These are phyloP conservation scores for Halcyon leucocephala DNA, from an alignment of 2,797 vertebrate genomes.

Conservation along the genomic window DNA sequence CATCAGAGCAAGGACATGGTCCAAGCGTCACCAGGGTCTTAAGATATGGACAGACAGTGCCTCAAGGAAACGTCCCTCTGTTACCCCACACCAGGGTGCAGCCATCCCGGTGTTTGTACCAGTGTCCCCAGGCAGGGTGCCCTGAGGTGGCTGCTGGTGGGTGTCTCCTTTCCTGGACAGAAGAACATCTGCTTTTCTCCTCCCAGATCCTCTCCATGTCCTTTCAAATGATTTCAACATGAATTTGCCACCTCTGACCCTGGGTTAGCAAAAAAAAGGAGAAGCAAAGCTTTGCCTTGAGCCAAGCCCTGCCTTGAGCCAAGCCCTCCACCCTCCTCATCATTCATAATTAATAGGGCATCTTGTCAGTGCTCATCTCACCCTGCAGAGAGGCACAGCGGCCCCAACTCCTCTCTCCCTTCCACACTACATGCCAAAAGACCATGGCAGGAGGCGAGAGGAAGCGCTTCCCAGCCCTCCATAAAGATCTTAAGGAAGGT, in stretches of 20 bases:
- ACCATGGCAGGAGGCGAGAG: rapidly evolving
- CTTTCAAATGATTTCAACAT: not conserved
- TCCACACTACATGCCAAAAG: not conserved
- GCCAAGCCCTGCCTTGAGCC: not conserved
- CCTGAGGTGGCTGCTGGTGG: not conserved
- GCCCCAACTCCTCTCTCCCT: not conserved
- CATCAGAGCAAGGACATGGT: not conserved
- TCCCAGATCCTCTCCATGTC: not conserved
- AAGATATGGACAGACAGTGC: not conserved
- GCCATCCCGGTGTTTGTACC: rapidly evolving
- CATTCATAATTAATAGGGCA: not conserved
- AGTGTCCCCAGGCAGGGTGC: not conserved
- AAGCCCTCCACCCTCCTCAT: not conserved
- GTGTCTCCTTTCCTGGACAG: not conserved
- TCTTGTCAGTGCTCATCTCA: not conserved
- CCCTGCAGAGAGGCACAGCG: rapidly evolving
- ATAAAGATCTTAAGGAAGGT: not conserved
- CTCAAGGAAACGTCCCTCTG: not conserved
- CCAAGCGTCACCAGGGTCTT: not conserved
- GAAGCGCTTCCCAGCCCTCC: not conserved
- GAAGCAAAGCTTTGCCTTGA: not conserved
- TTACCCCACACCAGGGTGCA: not conserved
- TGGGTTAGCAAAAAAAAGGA: not conserved
- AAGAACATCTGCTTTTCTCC: not conserved
- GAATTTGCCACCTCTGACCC: not conserved